phyloP scores from a whole-genome alignment of 2,888 invertebrate genomes.

The Synergus umbraculus region DNA sequence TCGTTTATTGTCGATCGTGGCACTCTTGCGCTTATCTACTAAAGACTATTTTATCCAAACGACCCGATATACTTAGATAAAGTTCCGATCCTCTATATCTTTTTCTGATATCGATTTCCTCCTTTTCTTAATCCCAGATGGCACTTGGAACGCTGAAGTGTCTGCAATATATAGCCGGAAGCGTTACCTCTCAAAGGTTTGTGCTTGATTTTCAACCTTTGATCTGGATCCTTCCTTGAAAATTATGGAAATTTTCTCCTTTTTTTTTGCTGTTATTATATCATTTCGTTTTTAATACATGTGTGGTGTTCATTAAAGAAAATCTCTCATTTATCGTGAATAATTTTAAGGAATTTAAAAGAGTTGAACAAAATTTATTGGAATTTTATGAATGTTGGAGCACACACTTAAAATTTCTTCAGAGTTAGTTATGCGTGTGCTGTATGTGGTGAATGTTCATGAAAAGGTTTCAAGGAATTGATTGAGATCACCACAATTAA shows the following conservation, averaged over 20 bases:
- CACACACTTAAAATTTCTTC: too few species aligned
- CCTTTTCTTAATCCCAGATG: conserved; percentile 28
- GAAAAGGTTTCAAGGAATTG: too few species aligned
- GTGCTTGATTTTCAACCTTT: conserved; percentile 14
- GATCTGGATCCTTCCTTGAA: conserved; percentile 15
- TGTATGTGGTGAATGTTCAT: too few species aligned
- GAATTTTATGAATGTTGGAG: too few species aligned
- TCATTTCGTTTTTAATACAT: not conserved
- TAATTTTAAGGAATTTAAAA: too few species aligned
- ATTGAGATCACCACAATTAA: too few species aligned
- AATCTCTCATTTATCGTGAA: not conserved
- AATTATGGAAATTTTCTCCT: conserved; percentile 28
- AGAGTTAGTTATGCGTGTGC: too few species aligned
- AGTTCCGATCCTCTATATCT: conserved; percentile 18
- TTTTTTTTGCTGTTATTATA: conserved; percentile 38
- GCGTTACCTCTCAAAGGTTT: conserved; percentile 21
- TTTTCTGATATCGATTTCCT: conserved; percentile 27
- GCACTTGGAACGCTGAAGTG: not conserved
- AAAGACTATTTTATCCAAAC: conserved; percentile 24
- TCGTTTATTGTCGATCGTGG: conserved; percentile 22
- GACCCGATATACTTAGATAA: conserved; percentile 10
- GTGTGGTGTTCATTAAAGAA: not conserved
- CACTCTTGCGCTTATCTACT: conserved; percentile 21
- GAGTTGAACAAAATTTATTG: too few species aligned
- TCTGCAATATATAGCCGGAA: conserved; percentile 8